Evolutionary conservation across 2,113 vertebrate genomes (phyloP), one percentile per base, ranked within the genome.

Genomic region (Mobula birostris): DNA sequence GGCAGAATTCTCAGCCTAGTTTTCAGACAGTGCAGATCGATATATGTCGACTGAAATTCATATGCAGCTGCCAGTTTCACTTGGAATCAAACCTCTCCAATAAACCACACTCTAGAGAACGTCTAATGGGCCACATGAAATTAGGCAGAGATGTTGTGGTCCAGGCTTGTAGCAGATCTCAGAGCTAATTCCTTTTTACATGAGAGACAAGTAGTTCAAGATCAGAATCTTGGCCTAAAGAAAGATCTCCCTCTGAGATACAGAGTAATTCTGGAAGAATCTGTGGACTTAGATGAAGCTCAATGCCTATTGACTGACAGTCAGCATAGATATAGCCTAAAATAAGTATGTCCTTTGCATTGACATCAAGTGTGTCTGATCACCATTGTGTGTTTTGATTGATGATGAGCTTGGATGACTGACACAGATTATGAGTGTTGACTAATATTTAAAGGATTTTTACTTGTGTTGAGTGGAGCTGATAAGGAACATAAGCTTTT

Each of bases 41-140:
- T 79, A 17, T 12, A 36, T 79, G 6, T 36, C 32, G 9, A 36
- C 77, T 79, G 77, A 79, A 79, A 79, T 79, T 79, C 12, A 79
- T 36, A 79, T 36, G 77, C 77, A 12, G 14, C 32, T 79, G 77
- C n/a, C 77, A 79, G 77, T 36, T 79, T 79, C n/a, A 36, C 77
- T 79, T 36, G 77, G n/a, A 36, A 79, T 79, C 77, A 79, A 79
- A 79, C n/a, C 77, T 36, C n/a, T 14, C 77, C 77, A 36, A 79
- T 79, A 79, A 79, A 79, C 32, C 77, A 79, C 77, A 79, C 77
- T 79, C 77, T 79, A 36, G n/a, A 79, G n/a, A 79, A 79, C n/a
- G 36, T 17, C 32, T 79, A 79, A 79, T 77, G 74, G 74, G 74
- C 74, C 74, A 77, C 74, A 77, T 27, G 74, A 77, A 77, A 29